A percentile compares a stretch with the other conserved stretches of the same genome.
phyloP scores from a whole-genome alignment of 2,888 invertebrate genomes.

The Drosophila multiciliata region DNA sequence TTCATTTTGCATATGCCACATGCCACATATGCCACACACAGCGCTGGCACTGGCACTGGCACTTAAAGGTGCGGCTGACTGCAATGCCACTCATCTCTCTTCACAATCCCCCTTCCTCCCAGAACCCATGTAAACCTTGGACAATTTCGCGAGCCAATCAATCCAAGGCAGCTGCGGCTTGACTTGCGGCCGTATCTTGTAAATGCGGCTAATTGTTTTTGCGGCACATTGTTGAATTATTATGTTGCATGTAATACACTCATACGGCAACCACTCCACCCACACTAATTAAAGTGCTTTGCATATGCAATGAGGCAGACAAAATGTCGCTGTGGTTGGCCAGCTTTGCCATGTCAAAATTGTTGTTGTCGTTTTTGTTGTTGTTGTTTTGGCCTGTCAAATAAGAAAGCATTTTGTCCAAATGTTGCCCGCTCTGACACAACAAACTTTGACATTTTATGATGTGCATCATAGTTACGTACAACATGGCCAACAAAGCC shows the following conservation, averaged over 20 bases:
- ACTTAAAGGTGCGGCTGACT: slow-evolving; percentile 47
- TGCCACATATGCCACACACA: slow-evolving; percentile 40
- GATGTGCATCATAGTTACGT: slow-evolving; percentile 48
- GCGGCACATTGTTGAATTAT: slow-evolving; percentile 70
- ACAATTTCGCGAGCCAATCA: slow-evolving; percentile 40
- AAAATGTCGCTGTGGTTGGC: slow-evolving; percentile 61
- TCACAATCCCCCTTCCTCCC: background rate
- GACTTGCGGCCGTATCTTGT: slow-evolving; percentile 50
- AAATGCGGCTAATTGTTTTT: slow-evolving; percentile 75
- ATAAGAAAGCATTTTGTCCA: slow-evolving; percentile 80
- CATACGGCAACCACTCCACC: slow-evolving; percentile 10
- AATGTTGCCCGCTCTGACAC: slow-evolving; percentile 70
- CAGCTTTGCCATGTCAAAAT: slow-evolving; percentile 66
- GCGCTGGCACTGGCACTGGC: slow-evolving; percentile 15
- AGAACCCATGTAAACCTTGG: background rate
- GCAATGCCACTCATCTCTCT: background rate
- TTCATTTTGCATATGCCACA: slow-evolving; percentile 77
- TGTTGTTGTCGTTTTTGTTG: slow-evolving; percentile 15
- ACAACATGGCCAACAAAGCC: slow-evolving; percentile 1
- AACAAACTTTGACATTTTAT: slow-evolving; percentile 76
- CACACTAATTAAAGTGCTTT: slow-evolving; percentile 73
- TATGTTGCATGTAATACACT: slow-evolving; percentile 31
- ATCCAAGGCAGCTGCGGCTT: slow-evolving; percentile 58
- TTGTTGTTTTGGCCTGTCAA: slow-evolving; percentile 68
- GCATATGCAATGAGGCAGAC: slow-evolving; percentile 72